Percentiles rank a stretch among this genome's conserved stretches.
These are phyloP conservation scores for Phyllotreta cruciferae DNA, from an alignment of 2,888 invertebrate species.

Conservation along the genomic window DNA sequence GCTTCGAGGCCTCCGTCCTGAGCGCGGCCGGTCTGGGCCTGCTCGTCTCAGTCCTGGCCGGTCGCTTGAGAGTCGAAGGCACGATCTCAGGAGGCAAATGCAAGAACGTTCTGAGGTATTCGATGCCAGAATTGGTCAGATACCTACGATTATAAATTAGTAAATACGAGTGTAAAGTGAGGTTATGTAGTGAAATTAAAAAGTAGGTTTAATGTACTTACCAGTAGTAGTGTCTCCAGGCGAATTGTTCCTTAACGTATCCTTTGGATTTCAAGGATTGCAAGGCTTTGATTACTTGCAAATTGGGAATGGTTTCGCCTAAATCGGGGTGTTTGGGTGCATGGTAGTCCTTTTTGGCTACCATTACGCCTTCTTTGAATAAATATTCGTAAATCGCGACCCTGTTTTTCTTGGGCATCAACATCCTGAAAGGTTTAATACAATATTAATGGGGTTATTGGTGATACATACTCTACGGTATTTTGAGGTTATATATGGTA, in stretches of 20 bases:
- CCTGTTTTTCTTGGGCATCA: conserved; percentile 99
- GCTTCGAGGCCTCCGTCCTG: conserved; percentile 72
- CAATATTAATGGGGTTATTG: conserved; percentile 1
- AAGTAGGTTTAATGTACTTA: conserved; percentile 53
- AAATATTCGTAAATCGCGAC: conserved; percentile 96
- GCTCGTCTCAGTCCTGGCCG: conserved; percentile 83
- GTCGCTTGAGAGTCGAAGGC: conserved; percentile 94
- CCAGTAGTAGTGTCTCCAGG: conserved; percentile 99
- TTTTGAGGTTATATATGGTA: background rate
- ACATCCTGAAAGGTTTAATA: conserved; percentile 77
- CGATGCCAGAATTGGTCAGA: conserved; percentile 97
- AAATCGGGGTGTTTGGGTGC: conserved; percentile 97
- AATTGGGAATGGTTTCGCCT: conserved; percentile 87
- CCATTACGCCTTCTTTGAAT: conserved; percentile 99
- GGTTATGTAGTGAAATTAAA: conserved; percentile 13
- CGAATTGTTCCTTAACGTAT: conserved; percentile 98
- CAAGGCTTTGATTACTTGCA: conserved; percentile 98
- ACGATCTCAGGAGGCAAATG: conserved; percentile 99
- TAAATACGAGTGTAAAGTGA: background rate
- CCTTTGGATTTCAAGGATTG: conserved; percentile 96
- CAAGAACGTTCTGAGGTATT: conserved; percentile 92
- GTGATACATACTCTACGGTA: conserved; percentile 3
- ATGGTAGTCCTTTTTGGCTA: conserved; percentile 98
- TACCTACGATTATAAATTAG: conserved; percentile 65
- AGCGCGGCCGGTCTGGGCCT: conserved; percentile 77